Evolutionary conservation across 2,797 vertebrate species (phyloP), one percentile per base, ranked within the genome.

Genomic region (Ambastaia sidthimunki): DNA sequence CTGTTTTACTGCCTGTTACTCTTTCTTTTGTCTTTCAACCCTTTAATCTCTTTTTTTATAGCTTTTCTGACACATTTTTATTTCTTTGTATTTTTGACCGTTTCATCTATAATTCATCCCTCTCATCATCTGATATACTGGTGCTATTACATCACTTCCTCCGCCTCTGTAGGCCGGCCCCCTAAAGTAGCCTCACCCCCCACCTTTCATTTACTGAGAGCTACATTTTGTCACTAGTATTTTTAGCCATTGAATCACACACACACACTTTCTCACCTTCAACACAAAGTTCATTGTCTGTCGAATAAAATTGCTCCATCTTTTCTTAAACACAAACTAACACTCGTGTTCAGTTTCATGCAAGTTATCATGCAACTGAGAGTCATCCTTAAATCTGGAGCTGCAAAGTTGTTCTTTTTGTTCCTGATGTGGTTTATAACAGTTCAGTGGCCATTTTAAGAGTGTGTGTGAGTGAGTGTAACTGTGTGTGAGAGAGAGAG

Each of bases 151-250:
- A 71, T 85, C 69, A 54, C 80, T 66, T 83, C 82, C 84, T 89
- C 84, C 85, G 87, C 82, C 85, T 75, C 78, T 73, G 68, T 82
- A 88, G 87, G 86, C 89, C 84, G 89, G 89, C 82, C 86, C 89
- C 82, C 44, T 60, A 89, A 89, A 91, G 86, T 91, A 91, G 89
- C 90, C 90, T 86, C 41, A 44, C 10, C 86, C 21, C 57, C n/a
- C 16, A 4, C 21, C 31, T 44, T 74, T 50, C 28, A 55, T 78
- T 74, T 55, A 41, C 55, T 57, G 54, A 71, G 37, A 28, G 71
- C 67, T 80, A 80, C 78, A 78, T 67, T 65, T 10, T 54, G 69
- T 25, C 41, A 44, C 54, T 23, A 48, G 47, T 62, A 48, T 68
- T 71, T 72, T 71, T 41, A 65, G 47, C 47, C 68, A n/a, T 62